Evolutionary conservation across 2,113 vertebrate genomes (phyloP), one percentile per base, ranked within the genome.

Genomic region (Probosciger aterrimus): DNA sequence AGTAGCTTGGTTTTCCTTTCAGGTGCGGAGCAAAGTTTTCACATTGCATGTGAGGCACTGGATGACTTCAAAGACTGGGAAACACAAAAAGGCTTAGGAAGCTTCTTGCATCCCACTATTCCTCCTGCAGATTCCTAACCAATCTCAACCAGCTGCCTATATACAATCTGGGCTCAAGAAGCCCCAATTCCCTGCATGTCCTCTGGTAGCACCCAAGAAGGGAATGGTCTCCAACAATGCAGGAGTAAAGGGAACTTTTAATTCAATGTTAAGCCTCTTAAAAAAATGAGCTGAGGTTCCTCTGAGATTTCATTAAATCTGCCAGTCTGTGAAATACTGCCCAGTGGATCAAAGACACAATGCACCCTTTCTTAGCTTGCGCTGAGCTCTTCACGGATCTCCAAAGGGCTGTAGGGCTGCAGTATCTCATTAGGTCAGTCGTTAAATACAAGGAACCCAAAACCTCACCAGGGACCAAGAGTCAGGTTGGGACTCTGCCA

Each of bases 261-360:
- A 92, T 86, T 96, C 73, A 86, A 37, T 67, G 81, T 88, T 95
- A 96, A 97, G 95, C 94, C 90, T 96, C 95, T 93, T 97, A 97
- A 94, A 97, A 97, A 92, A 95, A 93, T 79, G 93, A 97, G 89
- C 82, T 75, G 88, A 95, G 67, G 89, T 86, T 75, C 75, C 90
- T 96, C 88, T 70, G 94, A 97, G 94, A 97, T 90, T 95, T 96
- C 80, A 93, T 97, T 96, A 95, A 90, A 95, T 81, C 65, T 95
- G 78, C 87, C 90, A 86, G 90, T 93, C 88, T 93, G 93, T 90
- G 94, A 95, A 96, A 94, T 60, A 84, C 78, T 96, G 85, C 85
- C 95, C 53, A 57, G 44, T 81, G 92, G 89, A 96, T 97, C 95
- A 96, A 95, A 97, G 95, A 91, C 79, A 93, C 75, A 95, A 91